Evolutionary conservation across 2,888 invertebrate species (phyloP).

Genomic region (Chymomyza caudatula): DNA sequence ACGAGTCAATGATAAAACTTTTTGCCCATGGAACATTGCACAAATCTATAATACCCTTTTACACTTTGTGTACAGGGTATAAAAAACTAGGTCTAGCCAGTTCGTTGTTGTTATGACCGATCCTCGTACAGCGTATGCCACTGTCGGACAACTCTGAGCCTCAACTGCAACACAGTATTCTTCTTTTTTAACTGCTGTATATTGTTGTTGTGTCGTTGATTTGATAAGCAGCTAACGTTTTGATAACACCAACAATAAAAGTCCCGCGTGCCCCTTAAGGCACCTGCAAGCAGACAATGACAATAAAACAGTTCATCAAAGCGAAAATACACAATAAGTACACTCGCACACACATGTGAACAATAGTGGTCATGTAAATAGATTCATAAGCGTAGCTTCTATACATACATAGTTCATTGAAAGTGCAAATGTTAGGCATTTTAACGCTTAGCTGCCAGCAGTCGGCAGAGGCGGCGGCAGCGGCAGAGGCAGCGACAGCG

Average conservation of each 20-base stretch:
- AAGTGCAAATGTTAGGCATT: conserved; percentile 48
- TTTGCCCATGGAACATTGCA: too few relatives aligned
- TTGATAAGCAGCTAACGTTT: background rate
- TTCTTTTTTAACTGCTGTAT: background rate
- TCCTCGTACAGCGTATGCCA: background rate
- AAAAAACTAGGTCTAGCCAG: too few relatives aligned
- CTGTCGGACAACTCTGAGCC: background rate
- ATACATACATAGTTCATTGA: conserved; percentile 28
- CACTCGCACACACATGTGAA: background rate
- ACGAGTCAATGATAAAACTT: too few relatives aligned
- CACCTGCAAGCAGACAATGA: background rate
- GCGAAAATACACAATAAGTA: background rate
- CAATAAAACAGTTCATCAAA: background rate
- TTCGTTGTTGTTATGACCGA: too few relatives aligned
- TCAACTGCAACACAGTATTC: too few relatives aligned
- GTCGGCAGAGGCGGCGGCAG: conserved; percentile 14
- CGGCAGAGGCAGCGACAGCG: too few relatives aligned
- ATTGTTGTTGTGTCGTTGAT: background rate
- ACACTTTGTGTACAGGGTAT: too few relatives aligned
- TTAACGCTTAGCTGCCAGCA: conserved; percentile 12
- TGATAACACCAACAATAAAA: background rate
- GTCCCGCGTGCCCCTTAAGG: background rate
- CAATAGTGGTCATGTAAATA: background rate
- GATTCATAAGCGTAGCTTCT: background rate
- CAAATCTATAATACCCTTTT: too few relatives aligned